Evolutionary conservation across 2,113 vertebrate genomes (phyloP).

Genomic region (Anthoscopus minutus): DNA sequence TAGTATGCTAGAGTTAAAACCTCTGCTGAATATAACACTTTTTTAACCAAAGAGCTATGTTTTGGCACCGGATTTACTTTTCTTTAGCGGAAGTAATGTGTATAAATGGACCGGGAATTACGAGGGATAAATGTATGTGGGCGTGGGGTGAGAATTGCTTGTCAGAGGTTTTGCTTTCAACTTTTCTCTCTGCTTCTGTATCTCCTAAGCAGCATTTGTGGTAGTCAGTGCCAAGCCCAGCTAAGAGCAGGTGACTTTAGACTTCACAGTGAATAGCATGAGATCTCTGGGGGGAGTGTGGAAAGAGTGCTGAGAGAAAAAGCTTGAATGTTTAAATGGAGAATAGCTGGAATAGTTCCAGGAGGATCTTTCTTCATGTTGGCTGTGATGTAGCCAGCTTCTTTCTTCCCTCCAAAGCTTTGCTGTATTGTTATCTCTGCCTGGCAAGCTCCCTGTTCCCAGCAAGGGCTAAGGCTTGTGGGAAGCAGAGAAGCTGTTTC

Average conservation of each 20-base stretch:
- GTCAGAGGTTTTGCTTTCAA: constrained; percentile 14
- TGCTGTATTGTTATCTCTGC: neutral
- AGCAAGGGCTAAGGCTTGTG: neutral
- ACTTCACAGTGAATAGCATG: neutral
- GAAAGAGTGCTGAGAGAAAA: neutral
- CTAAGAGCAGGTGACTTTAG: constrained; percentile 18
- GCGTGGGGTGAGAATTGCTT: neutral
- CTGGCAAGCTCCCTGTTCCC: neutral
- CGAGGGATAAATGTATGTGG: neutral
- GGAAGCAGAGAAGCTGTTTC: neutral
- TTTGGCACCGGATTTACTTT: constrained; percentile 26
- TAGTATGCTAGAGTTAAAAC: constrained; percentile 32
- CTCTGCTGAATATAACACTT: constrained; percentile 12
- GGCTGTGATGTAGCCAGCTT: neutral
- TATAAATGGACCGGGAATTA: neutral
- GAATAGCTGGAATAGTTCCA: constrained; percentile 35
- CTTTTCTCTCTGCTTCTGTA: neutral
- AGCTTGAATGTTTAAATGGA: neutral
- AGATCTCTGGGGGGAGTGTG: neutral
- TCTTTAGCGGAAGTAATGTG: neutral
- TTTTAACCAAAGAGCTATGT: neutral
- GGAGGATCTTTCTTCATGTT: neutral
- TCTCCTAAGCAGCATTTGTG: neutral
- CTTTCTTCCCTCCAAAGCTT: neutral
- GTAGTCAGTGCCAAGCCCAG: neutral